Evolutionary conservation across 2,888 invertebrate species (phyloP), one percentile per base, ranked within the genome.

Genomic region (Sympetrum striolatum): DNA sequence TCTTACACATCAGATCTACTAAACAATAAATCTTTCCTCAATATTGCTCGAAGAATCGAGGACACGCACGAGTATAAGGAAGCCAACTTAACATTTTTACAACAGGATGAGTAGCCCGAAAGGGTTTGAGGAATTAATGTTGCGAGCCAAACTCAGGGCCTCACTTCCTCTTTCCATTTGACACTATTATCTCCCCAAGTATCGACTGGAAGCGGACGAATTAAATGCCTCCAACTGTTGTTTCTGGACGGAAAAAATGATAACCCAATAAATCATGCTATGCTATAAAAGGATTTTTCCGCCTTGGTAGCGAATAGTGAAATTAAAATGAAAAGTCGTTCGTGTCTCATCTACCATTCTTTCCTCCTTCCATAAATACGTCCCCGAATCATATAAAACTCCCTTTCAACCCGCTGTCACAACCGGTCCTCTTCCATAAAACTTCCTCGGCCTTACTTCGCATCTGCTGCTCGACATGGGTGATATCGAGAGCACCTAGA

Each of bases 381-480:
- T 86, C 64, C 6, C 86, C 60, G 86, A 60, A 86, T 86, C 60
- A 86, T 86, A 86, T 73, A 73, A 73, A 86, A 60, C 60, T 86
- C 86, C 58, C 60, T 86, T 86, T 86, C 60, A 73, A 31, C 60
- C 35, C 60, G 60, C 86, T 37, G 86, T 60, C 37, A 60, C 58
- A 86, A 86, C 86, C 86, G 86, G 86, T 86, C 86, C 86, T 86
- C 86, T 37, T 60, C 86, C 86, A 64, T 86, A 64, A 64, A 64
- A 64, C 31, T 64, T 35, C 31, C 58, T 82, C 82, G 25, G 48
- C 53, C 31, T 64, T 35, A 15, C 58, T 82, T 58, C 58, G 60
- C 86, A 86, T 60, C 86, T 86, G 86, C 86, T 35, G 35, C 35
- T 64, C 60, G 39, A 22, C 60, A 48, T 39, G 86, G 18, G 37